Evolutionary conservation across 1,140 invertebrate genomes (phyloP).

Genomic region (Ectropis grisescens): DNA sequence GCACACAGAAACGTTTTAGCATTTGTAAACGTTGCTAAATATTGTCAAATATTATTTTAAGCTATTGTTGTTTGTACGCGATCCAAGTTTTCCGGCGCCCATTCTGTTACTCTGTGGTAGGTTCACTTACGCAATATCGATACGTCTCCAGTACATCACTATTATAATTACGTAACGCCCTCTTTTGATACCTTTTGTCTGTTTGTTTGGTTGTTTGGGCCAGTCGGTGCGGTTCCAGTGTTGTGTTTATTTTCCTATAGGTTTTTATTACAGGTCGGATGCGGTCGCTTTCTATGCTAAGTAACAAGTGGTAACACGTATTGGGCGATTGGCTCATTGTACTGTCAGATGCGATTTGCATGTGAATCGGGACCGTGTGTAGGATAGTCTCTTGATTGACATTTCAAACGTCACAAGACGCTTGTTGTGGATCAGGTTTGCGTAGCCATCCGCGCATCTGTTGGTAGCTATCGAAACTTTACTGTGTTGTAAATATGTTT

Average conservation of each 20-base stretch:
- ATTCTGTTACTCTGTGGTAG: constrained; percentile 10
- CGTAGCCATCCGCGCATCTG: no score
- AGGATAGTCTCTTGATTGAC: constrained; percentile 13
- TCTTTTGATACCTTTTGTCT: constrained; percentile 40
- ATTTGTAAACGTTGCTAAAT: constrained; percentile 10
- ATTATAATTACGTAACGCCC: constrained; percentile 34
- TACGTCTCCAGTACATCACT: constrained; percentile 16
- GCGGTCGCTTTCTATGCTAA: constrained; percentile 29
- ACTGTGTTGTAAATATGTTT: no score
- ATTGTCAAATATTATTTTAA: constrained; percentile 9
- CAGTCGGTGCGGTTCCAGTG: constrained; percentile 16
- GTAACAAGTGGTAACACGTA: constrained; percentile 20
- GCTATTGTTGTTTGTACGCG: constrained; percentile 8
- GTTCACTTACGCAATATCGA: constrained; percentile 20
- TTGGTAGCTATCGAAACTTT: no score
- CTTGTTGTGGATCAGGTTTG: no score
- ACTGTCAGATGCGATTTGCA: constrained; percentile 17
- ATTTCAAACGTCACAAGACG: constrained; percentile 10
- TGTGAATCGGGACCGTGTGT: constrained; percentile 13
- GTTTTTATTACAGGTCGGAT: constrained; percentile 23
- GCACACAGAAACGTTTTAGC: constrained; percentile 22
- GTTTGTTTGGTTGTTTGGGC: constrained; percentile 19
- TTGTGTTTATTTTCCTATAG: constrained; percentile 26
- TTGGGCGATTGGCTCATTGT: constrained; percentile 20
- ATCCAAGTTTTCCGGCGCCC: constrained; percentile 6